A percentile compares a stretch with the other conserved stretches of the same genome.
These are phyloP conservation scores for Semnornis frantzii DNA, from an alignment of 2,113 vertebrate genomes.

Conservation along the genomic window DNA sequence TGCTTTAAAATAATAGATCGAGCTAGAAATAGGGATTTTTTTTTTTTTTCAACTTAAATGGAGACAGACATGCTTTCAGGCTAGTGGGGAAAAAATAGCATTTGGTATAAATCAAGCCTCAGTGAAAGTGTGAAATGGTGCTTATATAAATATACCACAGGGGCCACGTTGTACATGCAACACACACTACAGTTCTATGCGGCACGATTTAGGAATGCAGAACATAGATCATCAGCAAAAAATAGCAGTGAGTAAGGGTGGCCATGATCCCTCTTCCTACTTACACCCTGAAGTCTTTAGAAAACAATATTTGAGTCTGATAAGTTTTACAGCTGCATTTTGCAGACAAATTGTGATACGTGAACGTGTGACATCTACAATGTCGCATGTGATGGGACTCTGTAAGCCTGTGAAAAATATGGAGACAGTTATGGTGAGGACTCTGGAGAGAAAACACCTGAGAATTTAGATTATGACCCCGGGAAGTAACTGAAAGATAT, in stretches of 20 bases:
- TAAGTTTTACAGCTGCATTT: neutral
- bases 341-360: neutral
- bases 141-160: neutral
- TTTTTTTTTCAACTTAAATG: neutral
- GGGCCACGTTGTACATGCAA: neutral
- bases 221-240: neutral
- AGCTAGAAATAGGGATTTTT: neutral
- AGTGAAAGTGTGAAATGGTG: neutral
- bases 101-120: neutral
- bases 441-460: neutral
- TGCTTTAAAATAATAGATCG: neutral
- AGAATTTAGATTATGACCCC: neutral
- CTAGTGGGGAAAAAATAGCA: neutral
- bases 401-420: neutral
- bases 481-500: neutral
- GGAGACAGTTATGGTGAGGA: neutral
- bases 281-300: neutral
- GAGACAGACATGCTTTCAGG: neutral
- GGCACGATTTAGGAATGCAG: neutral
- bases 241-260: neutral
- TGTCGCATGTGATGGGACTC: fast-evolving
- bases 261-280: neutral
- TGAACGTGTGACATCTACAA: neutral
- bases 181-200: neutral
- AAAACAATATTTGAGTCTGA: neutral